Base-by-base conservation (phyloP, 2,888 invertebrate species). In the Leucoptera coffeella region DNA sequence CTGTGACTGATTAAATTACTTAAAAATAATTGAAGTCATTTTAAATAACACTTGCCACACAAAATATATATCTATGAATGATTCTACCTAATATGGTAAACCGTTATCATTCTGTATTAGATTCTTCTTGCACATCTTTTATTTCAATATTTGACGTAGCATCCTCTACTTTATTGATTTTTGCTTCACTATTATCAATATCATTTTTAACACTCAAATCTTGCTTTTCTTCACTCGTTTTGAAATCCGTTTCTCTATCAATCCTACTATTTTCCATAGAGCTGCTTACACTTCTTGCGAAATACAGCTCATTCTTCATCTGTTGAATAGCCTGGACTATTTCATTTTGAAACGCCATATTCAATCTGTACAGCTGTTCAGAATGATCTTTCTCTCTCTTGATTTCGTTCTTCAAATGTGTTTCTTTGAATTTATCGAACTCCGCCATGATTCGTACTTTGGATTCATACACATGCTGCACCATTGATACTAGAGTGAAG, bases 281-380 rank as follows among this genome's bases (percentile, higher is more conserved):
- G 23, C 43, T 45, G 9, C 43, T 35, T 11, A 51, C 42, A 35
- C 52, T 53, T 29, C 59, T 51, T 12, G 56, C 45, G 26, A 67
- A 50, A 42, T 67, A 67, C 10, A 67, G 33, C 34, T 69, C 69
- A 36, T 58, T 65, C 35, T 60, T 62, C 30, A 69, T 32, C 22
- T 60, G 47, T 31, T 69, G 67, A 30, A 69, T 55, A 0, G 64
- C 50, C 38, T 67, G 65, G 9, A 69, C 51, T 0, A 67, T 62
- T 39, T 69, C 67, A 21, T 52, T 60, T 35, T 69, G 69, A 29
- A 65, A 69, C 40, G 55, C 64, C 59, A 69, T 62, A 35, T 67
- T 65, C 10, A 69, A 33, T 34, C 62, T 69, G 32, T 67, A 69
- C 21, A 69, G 31, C 30, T 67, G 67, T 29, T 67, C 69, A 0